Percentiles rank a stretch among this genome's conserved stretches.
These are phyloP conservation scores for Climacteris rufus DNA, from an alignment of 2,113 vertebrate genomes.

Conservation along the genomic window DNA sequence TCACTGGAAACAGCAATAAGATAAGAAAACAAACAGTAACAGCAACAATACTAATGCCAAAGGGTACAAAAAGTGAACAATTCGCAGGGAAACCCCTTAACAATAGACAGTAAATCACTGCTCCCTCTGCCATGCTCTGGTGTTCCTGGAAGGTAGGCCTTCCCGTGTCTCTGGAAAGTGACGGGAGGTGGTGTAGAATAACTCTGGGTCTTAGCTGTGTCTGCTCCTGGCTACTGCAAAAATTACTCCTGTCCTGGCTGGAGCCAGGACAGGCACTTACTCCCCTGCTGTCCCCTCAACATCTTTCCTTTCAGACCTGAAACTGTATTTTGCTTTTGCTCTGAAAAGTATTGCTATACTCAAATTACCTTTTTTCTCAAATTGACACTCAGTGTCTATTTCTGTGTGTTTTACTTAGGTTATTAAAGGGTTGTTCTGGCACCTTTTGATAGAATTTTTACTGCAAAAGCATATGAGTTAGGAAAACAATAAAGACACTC, in stretches of 20 bases:
- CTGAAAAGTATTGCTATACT: neutral
- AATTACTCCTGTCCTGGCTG: neutral
- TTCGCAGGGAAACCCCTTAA: neutral
- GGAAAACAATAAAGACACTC: neutral
- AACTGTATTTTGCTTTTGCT: neutral
- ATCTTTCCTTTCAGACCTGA: neutral
- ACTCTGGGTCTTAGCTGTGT: neutral
- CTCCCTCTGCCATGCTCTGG: neutral
- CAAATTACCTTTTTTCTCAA: neutral
- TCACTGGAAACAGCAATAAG: neutral
- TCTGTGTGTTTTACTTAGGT: neutral
- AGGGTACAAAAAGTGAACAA: neutral
- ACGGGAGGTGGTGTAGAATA: accelerated
- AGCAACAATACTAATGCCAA: neutral
- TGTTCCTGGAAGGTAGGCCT: neutral
- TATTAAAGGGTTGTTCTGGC: neutral
- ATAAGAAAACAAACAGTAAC: neutral
- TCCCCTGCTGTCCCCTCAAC: neutral
- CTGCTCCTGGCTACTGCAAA: neutral
- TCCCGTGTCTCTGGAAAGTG: neutral
- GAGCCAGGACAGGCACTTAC: neutral
- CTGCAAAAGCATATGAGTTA: neutral
- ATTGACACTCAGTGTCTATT: neutral
- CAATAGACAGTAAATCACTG: neutral
- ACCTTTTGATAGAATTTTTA: neutral